Percentiles rank a stretch among this genome's conserved stretches.
Conservation (phyloP, 1,140 invertebrate genomes). For the Aricia agestis region DNA sequence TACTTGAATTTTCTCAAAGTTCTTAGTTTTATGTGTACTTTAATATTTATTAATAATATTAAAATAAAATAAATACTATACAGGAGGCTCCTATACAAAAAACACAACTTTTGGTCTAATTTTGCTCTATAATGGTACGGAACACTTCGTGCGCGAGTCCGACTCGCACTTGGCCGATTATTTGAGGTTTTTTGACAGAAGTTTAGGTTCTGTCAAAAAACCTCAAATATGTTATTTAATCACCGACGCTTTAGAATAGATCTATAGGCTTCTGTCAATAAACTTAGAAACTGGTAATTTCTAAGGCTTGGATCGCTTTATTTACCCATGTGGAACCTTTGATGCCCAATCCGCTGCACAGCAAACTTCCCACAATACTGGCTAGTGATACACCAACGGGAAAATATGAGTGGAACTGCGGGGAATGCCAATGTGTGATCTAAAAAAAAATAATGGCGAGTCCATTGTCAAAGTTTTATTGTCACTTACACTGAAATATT, state of each 20-base stretch:
- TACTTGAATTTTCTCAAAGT: too few relatives aligned
- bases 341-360: conserved; percentile 87
- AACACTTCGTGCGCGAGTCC: too few relatives aligned
- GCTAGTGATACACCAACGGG: conserved; percentile 81
- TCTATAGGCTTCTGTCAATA: not conserved
- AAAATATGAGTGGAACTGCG: conserved; percentile 96
- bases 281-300: not conserved
- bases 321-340: conserved; percentile 95
- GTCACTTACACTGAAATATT: not conserved
- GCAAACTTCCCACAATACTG: conserved; percentile 90
- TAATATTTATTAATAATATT: too few relatives aligned
- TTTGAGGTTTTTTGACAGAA: not conserved
- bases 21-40: too few relatives aligned
- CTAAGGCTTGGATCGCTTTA: not conserved
- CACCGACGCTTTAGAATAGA: not conserved
- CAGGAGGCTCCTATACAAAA: too few relatives aligned
- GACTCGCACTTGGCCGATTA: too few relatives aligned
- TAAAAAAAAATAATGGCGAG: not conserved
- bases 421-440: conserved; percentile 94
- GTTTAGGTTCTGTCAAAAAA: too few relatives aligned
- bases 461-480: too few relatives aligned
- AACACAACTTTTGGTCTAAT: too few relatives aligned
- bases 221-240: too few relatives aligned
- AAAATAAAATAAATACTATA: too few relatives aligned
- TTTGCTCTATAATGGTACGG: too few relatives aligned